Percentiles rank a stretch among this genome's conserved stretches.
phyloP scores from a whole-genome alignment of 1,140 invertebrate species.

The Heliconius himera region DNA sequence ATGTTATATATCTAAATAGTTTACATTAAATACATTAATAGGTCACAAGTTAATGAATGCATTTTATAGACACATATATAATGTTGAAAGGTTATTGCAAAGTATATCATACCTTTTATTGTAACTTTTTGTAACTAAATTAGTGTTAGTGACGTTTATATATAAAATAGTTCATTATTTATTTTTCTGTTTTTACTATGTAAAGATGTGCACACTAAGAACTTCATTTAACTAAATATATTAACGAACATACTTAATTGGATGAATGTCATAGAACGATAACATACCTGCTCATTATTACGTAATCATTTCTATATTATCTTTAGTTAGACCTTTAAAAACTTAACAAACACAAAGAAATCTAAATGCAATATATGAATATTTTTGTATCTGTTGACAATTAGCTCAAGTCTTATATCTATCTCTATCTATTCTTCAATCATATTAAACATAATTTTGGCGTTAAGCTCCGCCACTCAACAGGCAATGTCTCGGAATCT shows the following conservation, averaged over 20 bases:
- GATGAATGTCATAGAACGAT: no score
- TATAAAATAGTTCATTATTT: background rate
- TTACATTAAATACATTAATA: constrained; percentile 3
- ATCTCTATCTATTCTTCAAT: no score
- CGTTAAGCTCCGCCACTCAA: no score
- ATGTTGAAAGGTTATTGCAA: background rate
- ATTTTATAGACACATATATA: constrained; percentile 6
- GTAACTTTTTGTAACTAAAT: background rate
- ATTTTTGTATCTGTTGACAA: background rate
- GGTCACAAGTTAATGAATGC: constrained; percentile 1
- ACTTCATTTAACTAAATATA: no score
- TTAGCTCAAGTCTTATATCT: background rate
- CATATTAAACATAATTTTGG: background rate
- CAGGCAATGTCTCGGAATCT: no score
- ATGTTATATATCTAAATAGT: constrained; percentile 7
- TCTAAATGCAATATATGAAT: background rate
- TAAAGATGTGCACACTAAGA: background rate
- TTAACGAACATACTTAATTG: no score
- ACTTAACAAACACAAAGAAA: background rate
- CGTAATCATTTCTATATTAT: no score
- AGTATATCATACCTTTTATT: background rate
- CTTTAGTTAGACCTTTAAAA: no score
- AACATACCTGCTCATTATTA: no score
- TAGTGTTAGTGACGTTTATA: background rate
- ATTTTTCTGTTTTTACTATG: background rate